Evolutionary conservation across 2,888 invertebrate species (phyloP).

Genomic region (Mamestra brassicae): DNA sequence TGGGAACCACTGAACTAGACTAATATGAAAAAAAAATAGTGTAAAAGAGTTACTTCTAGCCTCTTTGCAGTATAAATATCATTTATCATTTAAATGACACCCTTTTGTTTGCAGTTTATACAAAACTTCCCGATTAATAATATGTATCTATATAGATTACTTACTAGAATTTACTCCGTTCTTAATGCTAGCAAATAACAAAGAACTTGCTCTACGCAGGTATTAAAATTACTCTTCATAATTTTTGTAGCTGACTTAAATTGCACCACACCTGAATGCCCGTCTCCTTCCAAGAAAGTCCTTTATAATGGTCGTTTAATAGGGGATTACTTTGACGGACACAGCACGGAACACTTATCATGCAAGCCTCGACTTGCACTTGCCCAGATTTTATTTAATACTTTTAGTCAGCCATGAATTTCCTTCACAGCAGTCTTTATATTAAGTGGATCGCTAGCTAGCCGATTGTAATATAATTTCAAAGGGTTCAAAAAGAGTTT

Average conservation of each 20-base stretch:
- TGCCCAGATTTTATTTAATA: slow-evolving; percentile 51
- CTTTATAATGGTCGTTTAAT: slow-evolving; percentile 17
- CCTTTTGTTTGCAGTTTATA: not conserved
- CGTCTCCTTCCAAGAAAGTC: not conserved
- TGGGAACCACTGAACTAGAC: no score
- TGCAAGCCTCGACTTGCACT: slow-evolving; percentile 33
- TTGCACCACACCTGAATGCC: slow-evolving; percentile 14
- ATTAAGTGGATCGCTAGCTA: slow-evolving; percentile 36
- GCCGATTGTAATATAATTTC: slow-evolving; percentile 49
- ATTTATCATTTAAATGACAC: not conserved
- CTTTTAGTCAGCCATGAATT: slow-evolving; percentile 50
- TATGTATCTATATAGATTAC: not conserved
- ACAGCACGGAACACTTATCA: slow-evolving; percentile 38
- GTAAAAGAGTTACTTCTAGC: no score
- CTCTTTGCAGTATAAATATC: no score
- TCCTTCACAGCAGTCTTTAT: slow-evolving; percentile 31
- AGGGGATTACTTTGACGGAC: slow-evolving; percentile 42
- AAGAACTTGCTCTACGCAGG: not conserved
- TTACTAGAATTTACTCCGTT: not conserved
- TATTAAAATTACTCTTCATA: not conserved
- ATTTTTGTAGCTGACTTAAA: slow-evolving; percentile 6
- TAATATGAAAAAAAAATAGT: no score
- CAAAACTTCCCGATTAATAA: no score
- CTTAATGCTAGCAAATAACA: not conserved
- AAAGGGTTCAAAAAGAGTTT: slow-evolving; percentile 70